These are phyloP conservation scores for Brachyptera risi DNA, from an alignment of 2,888 invertebrate genomes.

Conservation along the genomic window DNA sequence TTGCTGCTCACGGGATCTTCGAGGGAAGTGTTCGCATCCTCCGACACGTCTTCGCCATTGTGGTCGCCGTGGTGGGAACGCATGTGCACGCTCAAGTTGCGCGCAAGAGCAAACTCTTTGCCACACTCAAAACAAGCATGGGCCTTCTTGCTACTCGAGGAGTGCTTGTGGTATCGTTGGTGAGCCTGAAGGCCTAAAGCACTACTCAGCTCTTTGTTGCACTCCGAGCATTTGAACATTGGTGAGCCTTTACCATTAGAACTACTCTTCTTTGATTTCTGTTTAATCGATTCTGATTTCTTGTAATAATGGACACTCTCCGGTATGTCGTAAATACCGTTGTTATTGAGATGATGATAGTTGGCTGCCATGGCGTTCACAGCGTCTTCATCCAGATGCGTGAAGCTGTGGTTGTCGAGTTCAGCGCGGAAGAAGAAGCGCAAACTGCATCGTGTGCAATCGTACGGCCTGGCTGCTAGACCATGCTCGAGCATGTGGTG, in stretches of 20 bases:
- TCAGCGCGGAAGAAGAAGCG: conserved; percentile 91
- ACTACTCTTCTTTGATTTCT: conserved; percentile 16
- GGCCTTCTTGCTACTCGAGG: conserved; percentile 16
- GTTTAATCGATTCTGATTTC: conserved; percentile 23
- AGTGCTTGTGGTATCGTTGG: conserved; percentile 40
- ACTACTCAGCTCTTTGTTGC: conserved; percentile 43
- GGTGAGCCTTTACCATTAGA: conserved; percentile 15
- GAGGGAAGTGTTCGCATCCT: conserved; percentile 14
- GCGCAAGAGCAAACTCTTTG: conserved; percentile 39
- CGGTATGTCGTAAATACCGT: conserved; percentile 23
- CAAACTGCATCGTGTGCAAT: conserved; percentile 75
- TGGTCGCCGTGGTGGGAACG: conserved; percentile 37
- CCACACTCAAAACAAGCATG: conserved; percentile 40
- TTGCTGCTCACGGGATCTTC: conserved; percentile 30
- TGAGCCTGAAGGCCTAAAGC: conserved; percentile 43
- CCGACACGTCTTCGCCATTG: conserved; percentile 17
- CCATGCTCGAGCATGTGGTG: conserved; percentile 82
- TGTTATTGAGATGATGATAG: conserved; percentile 29
- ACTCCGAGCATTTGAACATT: conserved; percentile 41
- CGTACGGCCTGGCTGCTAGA: conserved; percentile 74
- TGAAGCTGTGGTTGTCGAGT: conserved; percentile 71
- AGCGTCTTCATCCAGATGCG: conserved; percentile 37
- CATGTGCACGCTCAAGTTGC: conserved; percentile 41
- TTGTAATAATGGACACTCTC: conserved; percentile 27
- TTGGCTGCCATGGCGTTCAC: conserved; percentile 22